Evolutionary conservation across 2,797 vertebrate genomes (phyloP), one percentile per base, ranked within the genome.

Genomic region (Ctenochaetus hawaiiensis): DNA sequence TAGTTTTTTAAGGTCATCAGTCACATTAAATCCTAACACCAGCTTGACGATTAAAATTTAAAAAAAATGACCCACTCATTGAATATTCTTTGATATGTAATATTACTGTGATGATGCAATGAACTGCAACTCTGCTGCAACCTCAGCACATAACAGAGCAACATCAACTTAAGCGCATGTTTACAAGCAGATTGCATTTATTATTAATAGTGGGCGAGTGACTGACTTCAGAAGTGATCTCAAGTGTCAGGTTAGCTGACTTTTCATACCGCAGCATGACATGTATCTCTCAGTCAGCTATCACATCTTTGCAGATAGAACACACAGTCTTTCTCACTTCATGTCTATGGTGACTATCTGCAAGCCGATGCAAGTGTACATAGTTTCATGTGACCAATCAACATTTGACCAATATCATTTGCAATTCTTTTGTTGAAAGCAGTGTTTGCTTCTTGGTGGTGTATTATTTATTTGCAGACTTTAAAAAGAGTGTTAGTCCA

Each of bases 191-290:
- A 65, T 53, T 81, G 54, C 74, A 67, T 77, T 67, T 34, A 77
- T 80, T 89, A 87, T 84, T 77, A 89, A 85, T 79, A 79, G 78
- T 67, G 63, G 66, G 57, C 64, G 87, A 65, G 51, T 72, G 75
- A 77, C 72, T 16, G 59, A 57, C 61, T 79, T 68, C 48, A 75
- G 77, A 52, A 75, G 51, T 71, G 76, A 58, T 82, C 81, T 84
- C 80, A 47, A 64, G 84, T 87, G 58, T 92, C 89, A 81, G 69
- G 64, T 84, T 62, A 76, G 74, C 75, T 68, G 53, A 72, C 37
- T 63, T 70, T 73, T 43, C 1, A 57, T 66, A 57, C 62, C 64
- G 30, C 56, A 67, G 60, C 26, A 61, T 72, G 64, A 72, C 53
- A 48, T 44, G 37, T 3, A 66, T 26, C 20, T 26, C 53, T 75